Percentiles rank a stretch among this genome's conserved stretches.
phyloP scores from a whole-genome alignment of 53 echinoderm and acorn worm species.

The Antedon mediterranea region DNA sequence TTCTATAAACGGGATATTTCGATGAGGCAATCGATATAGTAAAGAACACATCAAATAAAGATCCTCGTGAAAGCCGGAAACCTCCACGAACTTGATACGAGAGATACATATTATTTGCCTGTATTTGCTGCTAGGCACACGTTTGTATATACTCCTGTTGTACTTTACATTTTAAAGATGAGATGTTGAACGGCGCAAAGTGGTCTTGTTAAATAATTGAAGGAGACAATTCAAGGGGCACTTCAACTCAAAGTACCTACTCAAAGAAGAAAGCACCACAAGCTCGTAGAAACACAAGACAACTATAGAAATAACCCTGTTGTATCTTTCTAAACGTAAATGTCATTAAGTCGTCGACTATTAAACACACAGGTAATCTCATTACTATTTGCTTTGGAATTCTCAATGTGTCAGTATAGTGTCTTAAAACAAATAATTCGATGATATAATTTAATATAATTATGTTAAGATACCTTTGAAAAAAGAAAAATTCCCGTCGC shows the following conservation, averaged over 20 bases:
- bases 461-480: too few species aligned
- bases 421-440: too few species aligned
- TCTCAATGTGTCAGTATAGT: too few species aligned
- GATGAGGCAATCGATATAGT: slow-evolving; percentile 23
- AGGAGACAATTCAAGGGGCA: neutral
- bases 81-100: neutral
- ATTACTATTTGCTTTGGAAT: too few species aligned
- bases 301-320: neutral
- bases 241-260: neutral
- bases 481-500: too few species aligned
- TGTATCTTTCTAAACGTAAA: too few species aligned
- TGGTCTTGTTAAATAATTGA: neutral
- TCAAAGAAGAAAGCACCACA: neutral
- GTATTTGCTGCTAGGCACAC: neutral
- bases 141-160: neutral
- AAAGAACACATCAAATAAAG: neutral
- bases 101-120: neutral
- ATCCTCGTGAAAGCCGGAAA: neutral
- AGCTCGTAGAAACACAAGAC: neutral
- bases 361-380: too few species aligned
- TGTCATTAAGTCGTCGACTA: too few species aligned
- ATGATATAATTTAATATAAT: too few species aligned
- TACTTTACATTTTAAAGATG: neutral
- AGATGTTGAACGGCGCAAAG: neutral
- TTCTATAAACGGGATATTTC: slow-evolving; percentile 86